phyloP scores from a whole-genome alignment of 2,113 vertebrate genomes.

The Mirza zaza region DNA sequence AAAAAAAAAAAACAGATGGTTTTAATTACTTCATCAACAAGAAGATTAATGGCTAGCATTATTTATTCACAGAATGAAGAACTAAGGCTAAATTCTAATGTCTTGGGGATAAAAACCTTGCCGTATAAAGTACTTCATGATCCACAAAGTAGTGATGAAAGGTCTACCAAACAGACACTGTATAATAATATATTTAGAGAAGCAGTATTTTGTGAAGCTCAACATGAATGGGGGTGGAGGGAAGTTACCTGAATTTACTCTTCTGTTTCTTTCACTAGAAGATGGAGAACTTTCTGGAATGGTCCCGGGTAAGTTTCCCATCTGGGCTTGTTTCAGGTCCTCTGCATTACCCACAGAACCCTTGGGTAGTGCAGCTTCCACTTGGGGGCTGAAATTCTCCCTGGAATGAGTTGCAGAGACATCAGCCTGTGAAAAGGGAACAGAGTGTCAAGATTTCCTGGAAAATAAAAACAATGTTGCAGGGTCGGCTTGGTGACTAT shows the following conservation, averaged over 20 bases:
- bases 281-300: constrained; percentile 58
- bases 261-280: constrained; percentile 46
- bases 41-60: not conserved
- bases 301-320: constrained; percentile 58
- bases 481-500: not conserved
- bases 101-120: not conserved
- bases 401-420: not conserved
- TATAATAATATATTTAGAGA: not conserved
- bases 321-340: constrained; percentile 4
- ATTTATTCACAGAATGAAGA: not conserved
- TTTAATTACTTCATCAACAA: not conserved
- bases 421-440: constrained; percentile 71
- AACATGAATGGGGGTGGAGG: not conserved
- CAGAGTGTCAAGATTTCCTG: not conserved
- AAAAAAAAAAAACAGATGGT: not conserved
- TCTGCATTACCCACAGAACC: not conserved
- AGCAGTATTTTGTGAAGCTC: not conserved
- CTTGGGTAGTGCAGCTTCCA: not conserved
- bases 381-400: not conserved
- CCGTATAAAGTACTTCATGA: not conserved
- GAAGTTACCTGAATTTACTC: constrained; percentile 70
- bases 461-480: not conserved
- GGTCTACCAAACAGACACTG: not conserved
- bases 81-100: not conserved
- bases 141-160: not conserved